Evolutionary conservation across 2,113 vertebrate species (phyloP).

Genomic region (Leiothrix lutea): DNA sequence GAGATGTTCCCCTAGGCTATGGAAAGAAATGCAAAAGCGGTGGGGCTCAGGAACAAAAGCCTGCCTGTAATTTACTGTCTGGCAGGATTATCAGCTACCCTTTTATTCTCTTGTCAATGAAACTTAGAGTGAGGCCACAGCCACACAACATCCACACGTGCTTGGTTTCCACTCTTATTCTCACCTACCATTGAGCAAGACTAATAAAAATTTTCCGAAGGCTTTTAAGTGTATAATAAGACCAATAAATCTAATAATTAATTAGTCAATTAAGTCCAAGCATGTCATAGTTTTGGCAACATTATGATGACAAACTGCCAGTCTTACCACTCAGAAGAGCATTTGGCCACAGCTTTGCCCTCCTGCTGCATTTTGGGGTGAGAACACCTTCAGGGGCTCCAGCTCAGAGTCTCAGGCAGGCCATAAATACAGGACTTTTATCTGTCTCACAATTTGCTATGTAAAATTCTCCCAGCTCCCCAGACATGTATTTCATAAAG

Average conservation of each 20-base stretch:
- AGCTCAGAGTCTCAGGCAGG: background rate
- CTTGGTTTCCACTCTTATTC: background rate
- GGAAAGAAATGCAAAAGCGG: background rate
- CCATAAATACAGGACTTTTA: background rate
- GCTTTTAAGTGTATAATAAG: background rate
- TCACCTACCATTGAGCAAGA: background rate
- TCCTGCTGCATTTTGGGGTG: background rate
- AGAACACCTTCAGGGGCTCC: background rate
- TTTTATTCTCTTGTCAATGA: background rate
- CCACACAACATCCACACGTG: background rate
- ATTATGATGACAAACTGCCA: background rate
- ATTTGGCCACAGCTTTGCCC: background rate
- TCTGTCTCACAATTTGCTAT: too few relatives aligned
- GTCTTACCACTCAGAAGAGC: background rate
- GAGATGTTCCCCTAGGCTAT: background rate
- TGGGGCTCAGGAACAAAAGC: background rate
- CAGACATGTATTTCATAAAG: background rate
- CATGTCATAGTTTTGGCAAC: background rate
- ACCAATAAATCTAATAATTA: background rate
- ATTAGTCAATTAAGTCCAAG: background rate
- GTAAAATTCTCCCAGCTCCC: background rate
- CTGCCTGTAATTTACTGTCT: background rate
- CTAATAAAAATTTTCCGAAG: background rate
- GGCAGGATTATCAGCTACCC: background rate
- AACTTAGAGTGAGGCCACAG: background rate